Evolutionary conservation across 1,140 invertebrate genomes (phyloP), one percentile per base, ranked within the genome.

Genomic region (Papilio machaon): DNA sequence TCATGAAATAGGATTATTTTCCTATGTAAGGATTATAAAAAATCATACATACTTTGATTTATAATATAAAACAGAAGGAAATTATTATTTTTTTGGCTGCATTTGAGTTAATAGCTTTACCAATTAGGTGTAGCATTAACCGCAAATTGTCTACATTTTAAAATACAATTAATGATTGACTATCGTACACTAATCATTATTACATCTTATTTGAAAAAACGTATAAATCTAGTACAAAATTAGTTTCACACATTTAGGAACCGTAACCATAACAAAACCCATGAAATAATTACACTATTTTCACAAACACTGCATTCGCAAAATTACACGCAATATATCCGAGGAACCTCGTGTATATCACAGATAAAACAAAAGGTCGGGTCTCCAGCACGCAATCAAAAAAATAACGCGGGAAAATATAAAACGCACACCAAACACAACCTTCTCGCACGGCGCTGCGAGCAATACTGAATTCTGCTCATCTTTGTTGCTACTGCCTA

Each of bases 401-500:
- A 73, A 73, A 3, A 73, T 15, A 35, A 35, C 67, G 70, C 54
- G 70, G 70, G 38, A 73, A 70, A 70, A 73, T 10, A 46, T 10
- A 47, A n/a, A n/a, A n/a, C n/a, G n/a, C 70, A 10, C 70, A 38
- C 38, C 1, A 19, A 46, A n/a, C 70, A 73, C 70, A 43, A 73
- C 70, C 70, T 73, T 46, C 15, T 49, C 38, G n/a, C 73, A 75
- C 19, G 73, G 19, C n/a, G 73, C 46, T 10, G 73, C 73, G 73
- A 43, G 73, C 38, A 1, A 10, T 47, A 75, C 73, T 75, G 73
- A n/a, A 19, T 47, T 46, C 17, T 75, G 46, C 6, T 46, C 35
- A 73, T 73, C 73, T 13, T 38, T 47, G 19, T 75, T 46, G 67
- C 67, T 35, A 73, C 11, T 5, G n/a, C n/a, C 43, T 75, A 49